Percentiles rank a stretch among this genome's conserved stretches.
phyloP scores from a whole-genome alignment of 2,888 invertebrate genomes.

The Leistus spinibarbis region DNA sequence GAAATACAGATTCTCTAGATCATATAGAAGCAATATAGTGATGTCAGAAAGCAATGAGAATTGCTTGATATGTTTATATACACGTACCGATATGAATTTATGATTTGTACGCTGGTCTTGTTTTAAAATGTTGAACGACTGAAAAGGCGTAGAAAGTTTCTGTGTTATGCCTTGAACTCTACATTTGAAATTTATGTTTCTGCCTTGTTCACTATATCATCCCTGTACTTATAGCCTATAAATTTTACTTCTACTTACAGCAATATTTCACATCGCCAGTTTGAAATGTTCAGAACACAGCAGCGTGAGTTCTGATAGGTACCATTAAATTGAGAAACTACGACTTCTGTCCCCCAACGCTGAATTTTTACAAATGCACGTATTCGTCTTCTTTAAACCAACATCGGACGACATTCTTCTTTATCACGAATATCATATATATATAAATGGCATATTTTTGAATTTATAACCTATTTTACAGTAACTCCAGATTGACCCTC shows the following conservation, averaged over 20 bases:
- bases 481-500: too few relatives aligned
- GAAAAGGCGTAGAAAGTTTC: conserved; percentile 1
- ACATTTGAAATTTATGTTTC: conserved; percentile 35
- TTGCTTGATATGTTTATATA: too few relatives aligned
- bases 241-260: conserved; percentile 36
- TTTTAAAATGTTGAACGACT: conserved; percentile 1
- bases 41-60: background rate
- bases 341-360: conserved; percentile 14
- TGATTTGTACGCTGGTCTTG: background rate
- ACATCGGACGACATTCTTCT: background rate
- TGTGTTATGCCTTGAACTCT: conserved; percentile 1
- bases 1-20: too few relatives aligned
- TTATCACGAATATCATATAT: background rate
- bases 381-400: conserved; percentile 25
- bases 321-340: conserved; percentile 32
- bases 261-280: conserved; percentile 35
- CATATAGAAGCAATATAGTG: too few relatives aligned
- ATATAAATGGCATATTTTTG: background rate
- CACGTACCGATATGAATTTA: background rate
- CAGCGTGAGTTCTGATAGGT: conserved; percentile 18
- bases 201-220: conserved; percentile 35
- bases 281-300: conserved; percentile 31
- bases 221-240: conserved; percentile 34
- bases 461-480: background rate
- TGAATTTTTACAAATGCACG: conserved; percentile 26